phyloP scores from a whole-genome alignment of 2,113 vertebrate species.

The Halichoerus grypus region DNA sequence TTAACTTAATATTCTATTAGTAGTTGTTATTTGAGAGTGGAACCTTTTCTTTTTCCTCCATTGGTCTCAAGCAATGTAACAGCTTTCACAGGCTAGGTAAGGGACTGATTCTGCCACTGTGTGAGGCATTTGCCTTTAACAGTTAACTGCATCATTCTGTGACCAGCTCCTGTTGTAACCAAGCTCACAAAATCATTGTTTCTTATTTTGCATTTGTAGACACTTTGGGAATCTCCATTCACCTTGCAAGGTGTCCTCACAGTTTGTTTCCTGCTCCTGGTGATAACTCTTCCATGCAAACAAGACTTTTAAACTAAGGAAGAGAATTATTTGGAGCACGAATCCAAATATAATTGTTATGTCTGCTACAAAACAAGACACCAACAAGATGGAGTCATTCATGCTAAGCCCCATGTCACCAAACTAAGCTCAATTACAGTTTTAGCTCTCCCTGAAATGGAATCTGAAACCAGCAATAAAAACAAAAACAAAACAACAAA shows the following conservation, averaged over 20 bases:
- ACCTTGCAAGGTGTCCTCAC: not conserved
- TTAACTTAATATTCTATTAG: not conserved
- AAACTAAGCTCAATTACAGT: not conserved
- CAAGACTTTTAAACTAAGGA: not conserved
- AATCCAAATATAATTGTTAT: not conserved
- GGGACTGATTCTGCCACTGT: not conserved
- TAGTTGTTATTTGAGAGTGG: not conserved
- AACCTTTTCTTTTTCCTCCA: not conserved
- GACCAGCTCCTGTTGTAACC: not conserved
- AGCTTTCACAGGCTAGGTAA: not conserved
- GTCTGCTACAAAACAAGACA: not conserved
- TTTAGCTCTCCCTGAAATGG: not conserved
- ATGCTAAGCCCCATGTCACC: not conserved
- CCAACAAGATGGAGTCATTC: not conserved
- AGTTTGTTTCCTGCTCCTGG: not conserved
- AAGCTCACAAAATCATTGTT: not conserved
- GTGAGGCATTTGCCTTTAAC: not conserved
- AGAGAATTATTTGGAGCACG: not conserved
- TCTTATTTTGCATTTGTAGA: not conserved
- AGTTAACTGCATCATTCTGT: not conserved
- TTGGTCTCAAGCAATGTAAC: not conserved
- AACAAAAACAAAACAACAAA: not conserved
- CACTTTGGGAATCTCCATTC: not conserved
- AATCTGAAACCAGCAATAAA: not conserved
- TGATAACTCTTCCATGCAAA: not conserved